phyloP scores from a whole-genome alignment of 2,888 invertebrate genomes.

The Ophion slaviceki region DNA sequence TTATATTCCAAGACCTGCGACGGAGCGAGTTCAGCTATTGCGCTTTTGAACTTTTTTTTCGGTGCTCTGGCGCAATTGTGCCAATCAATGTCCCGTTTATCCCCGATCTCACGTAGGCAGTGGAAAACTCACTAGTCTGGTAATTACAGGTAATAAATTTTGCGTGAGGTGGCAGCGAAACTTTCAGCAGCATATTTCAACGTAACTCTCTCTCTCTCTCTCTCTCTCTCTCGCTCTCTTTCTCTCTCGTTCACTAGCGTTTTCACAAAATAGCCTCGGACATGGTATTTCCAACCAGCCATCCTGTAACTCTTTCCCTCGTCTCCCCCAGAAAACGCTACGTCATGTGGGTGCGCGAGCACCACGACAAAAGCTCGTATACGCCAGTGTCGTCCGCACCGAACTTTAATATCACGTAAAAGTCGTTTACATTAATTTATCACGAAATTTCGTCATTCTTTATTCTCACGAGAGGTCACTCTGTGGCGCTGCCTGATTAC shows the following conservation, averaged over 20 bases:
- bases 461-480: neutral
- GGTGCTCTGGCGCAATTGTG: neutral
- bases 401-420: constrained; percentile 61
- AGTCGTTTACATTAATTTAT: constrained; percentile 60
- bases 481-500: neutral
- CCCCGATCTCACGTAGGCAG: constrained; percentile 5
- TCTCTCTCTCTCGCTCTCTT: constrained; percentile 17
- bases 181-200: constrained; percentile 60
- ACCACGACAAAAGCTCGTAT: constrained; percentile 20
- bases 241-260: constrained; percentile 23
- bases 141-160: constrained; percentile 68
- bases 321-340: constrained; percentile 21
- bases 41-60: neutral
- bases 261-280: constrained; percentile 49
- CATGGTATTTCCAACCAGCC: constrained; percentile 25
- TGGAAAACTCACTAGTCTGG: constrained; percentile 58
- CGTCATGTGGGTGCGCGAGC: constrained; percentile 26
- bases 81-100: constrained; percentile 35
- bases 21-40: too few relatives aligned
- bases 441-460: constrained; percentile 45
- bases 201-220: constrained; percentile 23
- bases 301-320: constrained; percentile 27
- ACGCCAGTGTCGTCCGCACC: constrained; percentile 12
- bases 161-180: constrained; percentile 52
- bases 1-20: neutral